phyloP scores from a whole-genome alignment of 2,113 vertebrate genomes.

The Nibea coibor region DNA sequence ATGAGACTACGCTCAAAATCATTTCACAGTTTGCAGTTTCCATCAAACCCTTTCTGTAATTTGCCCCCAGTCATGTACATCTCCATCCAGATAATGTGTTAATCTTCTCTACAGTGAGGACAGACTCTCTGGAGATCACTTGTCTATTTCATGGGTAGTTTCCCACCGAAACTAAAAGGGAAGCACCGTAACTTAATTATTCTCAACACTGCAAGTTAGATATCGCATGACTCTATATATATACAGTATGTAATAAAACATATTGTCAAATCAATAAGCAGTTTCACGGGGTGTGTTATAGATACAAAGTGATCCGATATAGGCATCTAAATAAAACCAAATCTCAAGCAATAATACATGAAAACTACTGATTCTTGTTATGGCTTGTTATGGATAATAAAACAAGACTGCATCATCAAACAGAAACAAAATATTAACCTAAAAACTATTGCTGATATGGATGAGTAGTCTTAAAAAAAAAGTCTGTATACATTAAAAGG shows the following conservation, averaged over 20 bases:
- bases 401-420: no score
- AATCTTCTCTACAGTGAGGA: conserved; percentile 68
- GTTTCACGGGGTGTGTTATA: neutral
- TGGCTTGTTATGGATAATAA: neutral
- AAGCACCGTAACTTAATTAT: conserved; percentile 56
- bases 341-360: neutral
- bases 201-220: conserved; percentile 31
- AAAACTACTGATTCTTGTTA: neutral
- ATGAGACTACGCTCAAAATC: conserved; percentile 66
- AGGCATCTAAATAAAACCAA: neutral
- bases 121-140: conserved; percentile 55
- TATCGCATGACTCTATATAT: neutral
- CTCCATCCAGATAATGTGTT: conserved; percentile 71
- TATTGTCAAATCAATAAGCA: neutral
- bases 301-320: neutral
- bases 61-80: conserved; percentile 69
- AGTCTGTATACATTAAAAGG: neutral
- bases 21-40: conserved; percentile 76
- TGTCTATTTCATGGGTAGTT: conserved; percentile 77
- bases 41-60: conserved; percentile 56
- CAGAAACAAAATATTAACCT: no score
- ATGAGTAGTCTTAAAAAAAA: neutral
- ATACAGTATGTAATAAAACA: neutral
- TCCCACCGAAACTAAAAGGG: conserved; percentile 59
- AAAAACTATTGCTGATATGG: neutral